phyloP scores from a whole-genome alignment of 2,797 vertebrate species.

The Neomorphus geoffroyi region DNA sequence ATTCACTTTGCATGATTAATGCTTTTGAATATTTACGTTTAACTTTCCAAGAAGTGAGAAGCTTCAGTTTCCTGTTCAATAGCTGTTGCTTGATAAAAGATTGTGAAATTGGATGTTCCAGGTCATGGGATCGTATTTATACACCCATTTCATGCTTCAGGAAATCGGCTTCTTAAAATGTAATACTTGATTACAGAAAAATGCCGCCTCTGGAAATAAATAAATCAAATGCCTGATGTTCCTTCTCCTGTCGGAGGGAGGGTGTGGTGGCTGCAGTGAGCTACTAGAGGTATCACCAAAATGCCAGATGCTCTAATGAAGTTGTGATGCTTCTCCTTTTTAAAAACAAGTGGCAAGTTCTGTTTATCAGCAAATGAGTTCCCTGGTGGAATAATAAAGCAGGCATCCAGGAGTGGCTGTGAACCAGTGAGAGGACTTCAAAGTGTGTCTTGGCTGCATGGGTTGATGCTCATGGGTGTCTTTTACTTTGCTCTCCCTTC shows the following conservation, averaged over 20 bases:
- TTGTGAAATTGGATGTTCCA: conserved; percentile 71
- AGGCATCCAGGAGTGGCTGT: no score
- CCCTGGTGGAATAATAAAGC: no score
- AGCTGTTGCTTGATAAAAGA: conserved; percentile 48
- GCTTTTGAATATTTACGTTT: conserved; percentile 50
- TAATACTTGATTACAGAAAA: conserved; percentile 56
- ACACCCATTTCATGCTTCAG: conserved; percentile 72
- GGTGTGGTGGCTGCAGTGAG: not conserved
- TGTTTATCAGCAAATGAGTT: no score
- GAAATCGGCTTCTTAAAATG: conserved; percentile 42
- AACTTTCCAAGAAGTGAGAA: conserved; percentile 31
- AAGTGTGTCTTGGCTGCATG: no score
- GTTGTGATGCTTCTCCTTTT: no score
- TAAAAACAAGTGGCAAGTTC: no score
- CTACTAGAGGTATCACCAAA: not conserved
- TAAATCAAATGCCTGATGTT: not conserved
- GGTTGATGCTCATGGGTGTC: no score
- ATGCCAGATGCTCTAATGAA: no score
- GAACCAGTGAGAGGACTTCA: no score
- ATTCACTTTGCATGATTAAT: conserved; percentile 38
- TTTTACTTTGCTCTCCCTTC: no score
- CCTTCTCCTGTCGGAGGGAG: not conserved
- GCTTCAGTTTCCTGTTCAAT: conserved; percentile 50
- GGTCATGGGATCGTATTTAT: conserved; percentile 66
- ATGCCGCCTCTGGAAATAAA: conserved; percentile 27